Conservation (phyloP, 2,888 invertebrate species). For the Drosophila paramelanica region DNA sequence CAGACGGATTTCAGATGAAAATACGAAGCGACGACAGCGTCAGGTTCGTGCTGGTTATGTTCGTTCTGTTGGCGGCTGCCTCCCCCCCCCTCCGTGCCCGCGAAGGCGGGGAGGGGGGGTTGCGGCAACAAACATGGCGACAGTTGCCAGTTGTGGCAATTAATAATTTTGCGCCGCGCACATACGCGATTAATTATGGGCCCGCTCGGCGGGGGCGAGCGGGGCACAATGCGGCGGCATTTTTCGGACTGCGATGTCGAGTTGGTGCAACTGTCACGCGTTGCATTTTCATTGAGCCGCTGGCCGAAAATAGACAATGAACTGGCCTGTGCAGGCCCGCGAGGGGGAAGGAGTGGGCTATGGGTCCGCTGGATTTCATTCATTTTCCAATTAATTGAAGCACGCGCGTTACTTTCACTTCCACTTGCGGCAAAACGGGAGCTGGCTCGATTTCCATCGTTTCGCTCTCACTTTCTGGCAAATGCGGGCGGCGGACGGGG, state of each 20-base stretch:
- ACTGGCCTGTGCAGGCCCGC: background rate
- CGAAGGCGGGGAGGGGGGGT: background rate
- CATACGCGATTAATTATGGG: slow-evolving; percentile 84
- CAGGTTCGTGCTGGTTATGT: slow-evolving; percentile 42
- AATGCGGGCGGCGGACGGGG: slow-evolving; percentile 56
- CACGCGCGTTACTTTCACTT: slow-evolving; percentile 80
- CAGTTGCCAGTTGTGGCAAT: slow-evolving; percentile 83
- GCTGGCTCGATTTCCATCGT: slow-evolving; percentile 31
- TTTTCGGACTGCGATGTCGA: slow-evolving; percentile 26
- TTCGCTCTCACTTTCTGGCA: slow-evolving; percentile 72
- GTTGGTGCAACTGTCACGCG: slow-evolving; percentile 69
- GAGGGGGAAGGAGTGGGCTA: background rate
- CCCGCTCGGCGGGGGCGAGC: slow-evolving; percentile 6
- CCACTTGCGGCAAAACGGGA: slow-evolving; percentile 38
- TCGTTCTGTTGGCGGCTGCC: slow-evolving; percentile 3
- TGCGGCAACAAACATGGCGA: slow-evolving; percentile 74
- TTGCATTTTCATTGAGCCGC: slow-evolving; percentile 71
- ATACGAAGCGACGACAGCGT: slow-evolving; percentile 74
- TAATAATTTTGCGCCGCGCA: slow-evolving; percentile 83
- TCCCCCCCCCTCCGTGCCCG: background rate
- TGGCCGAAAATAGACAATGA: slow-evolving; percentile 73
- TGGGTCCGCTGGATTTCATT: slow-evolving; percentile 60
- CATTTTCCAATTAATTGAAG: slow-evolving; percentile 82
- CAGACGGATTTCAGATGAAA: slow-evolving; percentile 62
- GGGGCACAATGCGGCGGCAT: slow-evolving; percentile 29